Evolutionary conservation across 2,113 vertebrate species (phyloP), one percentile per base, ranked within the genome.

Genomic region (pig (Sus scrofa)): DNA sequence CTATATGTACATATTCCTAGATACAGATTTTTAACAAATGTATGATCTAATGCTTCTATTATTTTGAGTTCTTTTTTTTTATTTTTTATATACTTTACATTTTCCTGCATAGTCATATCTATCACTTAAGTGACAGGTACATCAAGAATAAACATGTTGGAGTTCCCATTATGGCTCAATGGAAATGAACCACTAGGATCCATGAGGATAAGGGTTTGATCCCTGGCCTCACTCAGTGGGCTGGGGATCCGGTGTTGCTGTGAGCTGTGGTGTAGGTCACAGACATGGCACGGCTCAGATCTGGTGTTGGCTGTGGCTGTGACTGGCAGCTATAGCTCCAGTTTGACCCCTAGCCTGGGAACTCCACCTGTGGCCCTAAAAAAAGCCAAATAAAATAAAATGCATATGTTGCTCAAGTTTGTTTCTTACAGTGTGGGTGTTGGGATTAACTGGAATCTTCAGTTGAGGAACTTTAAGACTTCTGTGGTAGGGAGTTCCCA

Each of bases 401-500:
- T 89, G 79, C 94, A 74, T 11, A 18, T 5, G 6, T 54, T 95
- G 78, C 24, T 92, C 30, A 93, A 18, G 4, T 93, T 86, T 90
- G 34, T 85, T 90, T 97, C 44, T 93, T 71, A 37, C 2, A 65
- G 0, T 89, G 56, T 79, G 74, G 50, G 18, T 37, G 65, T 65
- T 83, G 7, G 20, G 18, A 88, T 93, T 86, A 88, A 62, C 60
- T 83, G 50, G 9, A 81, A 18, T 79, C 58, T 81, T 84, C 32
- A 83, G 44, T 65, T 71, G 24, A 95, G 89, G 22, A 93, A 81
- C 24, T 85, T 91, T 20, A 82, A 75, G 34, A 81, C 32, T 77
- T 63, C 1, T 34, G 7, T 85, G 34, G 20, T 91, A 44, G 44
- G 44, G 8, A 44, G 44, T 44, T 44, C 44, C 44, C 8, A 8